Conservation (phyloP, 2,113 vertebrate genomes). For the Protomyctophum bolini region DNA sequence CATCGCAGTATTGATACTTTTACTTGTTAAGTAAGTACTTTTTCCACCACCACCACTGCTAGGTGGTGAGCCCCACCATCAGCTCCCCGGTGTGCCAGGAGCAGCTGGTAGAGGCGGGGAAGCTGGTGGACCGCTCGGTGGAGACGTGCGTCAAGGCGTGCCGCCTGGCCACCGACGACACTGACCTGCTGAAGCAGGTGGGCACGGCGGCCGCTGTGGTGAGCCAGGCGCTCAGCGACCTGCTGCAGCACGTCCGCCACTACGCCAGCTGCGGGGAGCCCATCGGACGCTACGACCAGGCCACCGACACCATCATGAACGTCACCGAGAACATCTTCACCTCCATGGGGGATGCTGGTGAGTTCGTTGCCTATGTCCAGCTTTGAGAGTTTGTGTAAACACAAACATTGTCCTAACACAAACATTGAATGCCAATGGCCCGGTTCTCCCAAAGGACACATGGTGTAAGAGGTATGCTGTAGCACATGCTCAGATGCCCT, state of each 20-base stretch:
- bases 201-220: slow-evolving; percentile 88
- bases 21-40: too few species aligned
- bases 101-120: slow-evolving; percentile 95
- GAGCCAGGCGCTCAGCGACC: slow-evolving; percentile 92
- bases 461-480: too few species aligned
- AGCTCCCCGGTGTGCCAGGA: slow-evolving; percentile 98
- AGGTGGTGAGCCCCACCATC: slow-evolving; percentile 98
- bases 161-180: slow-evolving; percentile 88
- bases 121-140: slow-evolving; percentile 95
- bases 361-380: slow-evolving; percentile 63
- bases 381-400: too few species aligned
- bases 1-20: too few species aligned
- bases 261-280: slow-evolving; percentile 95
- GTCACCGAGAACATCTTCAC: slow-evolving; percentile 99
- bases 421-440: too few species aligned
- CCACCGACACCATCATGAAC: slow-evolving; percentile 98
- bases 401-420: too few species aligned
- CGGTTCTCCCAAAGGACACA: too few species aligned
- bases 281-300: slow-evolving; percentile 98
- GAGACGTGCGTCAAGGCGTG: slow-evolving; percentile 94
- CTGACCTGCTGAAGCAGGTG: slow-evolving; percentile 93
- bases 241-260: slow-evolving; percentile 95
- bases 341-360: slow-evolving; percentile 99
- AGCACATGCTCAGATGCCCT: too few species aligned
- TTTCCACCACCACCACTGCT: too few species aligned